Percentiles rank a stretch among this genome's conserved stretches.
Conservation (phyloP, 2,888 invertebrate genomes). For the Drosophila mimica region DNA sequence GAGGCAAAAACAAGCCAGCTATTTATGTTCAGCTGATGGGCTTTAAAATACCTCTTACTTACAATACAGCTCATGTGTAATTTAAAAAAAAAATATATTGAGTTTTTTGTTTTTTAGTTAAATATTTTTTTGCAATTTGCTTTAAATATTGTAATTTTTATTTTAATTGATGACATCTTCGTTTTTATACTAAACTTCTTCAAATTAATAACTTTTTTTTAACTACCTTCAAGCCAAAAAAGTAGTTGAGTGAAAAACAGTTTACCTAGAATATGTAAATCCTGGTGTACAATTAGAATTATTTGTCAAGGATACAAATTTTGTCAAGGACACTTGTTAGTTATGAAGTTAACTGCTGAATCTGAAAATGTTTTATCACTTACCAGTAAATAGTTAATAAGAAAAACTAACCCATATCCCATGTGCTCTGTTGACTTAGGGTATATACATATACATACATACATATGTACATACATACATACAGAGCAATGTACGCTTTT, state of each 20-base stretch:
- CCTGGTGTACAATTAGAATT: not conserved
- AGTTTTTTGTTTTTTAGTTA: too few species aligned
- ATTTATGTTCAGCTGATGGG: not conserved
- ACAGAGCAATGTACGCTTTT: constrained; percentile 28
- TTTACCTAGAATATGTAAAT: not conserved
- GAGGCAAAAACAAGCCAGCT: constrained; percentile 5
- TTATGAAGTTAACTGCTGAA: not conserved
- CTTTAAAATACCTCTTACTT: constrained; percentile 11
- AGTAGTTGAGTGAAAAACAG: not conserved
- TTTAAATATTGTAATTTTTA: too few species aligned
- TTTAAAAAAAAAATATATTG: too few species aligned
- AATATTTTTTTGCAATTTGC: not conserved
- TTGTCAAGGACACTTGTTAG: not conserved
- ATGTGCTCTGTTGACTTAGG: not conserved
- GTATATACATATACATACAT: constrained; percentile 25
- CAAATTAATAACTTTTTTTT: not conserved
- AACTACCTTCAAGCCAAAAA: not conserved
- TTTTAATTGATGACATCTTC: not conserved
- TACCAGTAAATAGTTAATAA: not conserved
- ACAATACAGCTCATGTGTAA: too few species aligned
- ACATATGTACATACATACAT: constrained; percentile 14
- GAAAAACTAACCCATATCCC: not conserved
- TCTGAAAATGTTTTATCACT: not conserved
- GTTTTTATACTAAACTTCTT: not conserved
- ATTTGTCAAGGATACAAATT: not conserved